Percentiles rank a stretch among this genome's conserved stretches.
Evolutionary conservation across 2,888 invertebrate genomes (phyloP).

Genomic region (Anorthoa munda): DNA sequence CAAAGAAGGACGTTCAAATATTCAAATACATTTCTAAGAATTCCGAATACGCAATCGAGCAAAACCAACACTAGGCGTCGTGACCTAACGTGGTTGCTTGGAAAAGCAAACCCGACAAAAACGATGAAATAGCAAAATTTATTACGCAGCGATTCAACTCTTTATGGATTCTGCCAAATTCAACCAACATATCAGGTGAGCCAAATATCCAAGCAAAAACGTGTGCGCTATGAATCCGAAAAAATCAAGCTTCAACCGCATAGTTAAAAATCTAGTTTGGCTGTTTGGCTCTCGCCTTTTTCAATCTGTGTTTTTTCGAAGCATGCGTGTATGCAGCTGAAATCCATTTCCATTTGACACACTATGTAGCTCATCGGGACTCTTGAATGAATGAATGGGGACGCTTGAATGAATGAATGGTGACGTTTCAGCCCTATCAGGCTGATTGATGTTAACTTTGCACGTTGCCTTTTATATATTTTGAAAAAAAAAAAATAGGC

Average conservation of each 20-base stretch:
- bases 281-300: conserved; percentile 37
- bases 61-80: conserved; percentile 31
- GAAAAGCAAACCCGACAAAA: conserved; percentile 28
- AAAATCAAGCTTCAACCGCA: conserved; percentile 30
- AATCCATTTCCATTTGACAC: conserved; percentile 53
- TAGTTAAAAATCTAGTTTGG: conserved; percentile 42
- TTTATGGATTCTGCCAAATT: conserved; percentile 45
- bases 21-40: conserved; percentile 45
- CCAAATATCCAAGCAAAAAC: conserved; percentile 58
- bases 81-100: conserved; percentile 28
- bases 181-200: conserved; percentile 52
- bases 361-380: conserved; percentile 34
- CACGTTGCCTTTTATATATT: conserved; percentile 17
- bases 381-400: conserved; percentile 48
- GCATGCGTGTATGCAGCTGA: conserved; percentile 33
- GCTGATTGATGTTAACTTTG: conserved; percentile 33
- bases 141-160: conserved; percentile 39
- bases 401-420: conserved; percentile 47
- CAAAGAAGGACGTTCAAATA: conserved; percentile 37
- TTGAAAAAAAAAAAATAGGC: conserved; percentile 10
- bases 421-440: conserved; percentile 30
- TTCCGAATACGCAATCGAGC: conserved; percentile 31
- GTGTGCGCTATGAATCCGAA: conserved; percentile 32
- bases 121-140: conserved; percentile 47
- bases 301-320: conserved; percentile 40